A percentile compares a stretch with the other conserved stretches of the same genome.
phyloP scores from a whole-genome alignment of 2,797 vertebrate genomes.

The Aeoliscus strigatus region DNA sequence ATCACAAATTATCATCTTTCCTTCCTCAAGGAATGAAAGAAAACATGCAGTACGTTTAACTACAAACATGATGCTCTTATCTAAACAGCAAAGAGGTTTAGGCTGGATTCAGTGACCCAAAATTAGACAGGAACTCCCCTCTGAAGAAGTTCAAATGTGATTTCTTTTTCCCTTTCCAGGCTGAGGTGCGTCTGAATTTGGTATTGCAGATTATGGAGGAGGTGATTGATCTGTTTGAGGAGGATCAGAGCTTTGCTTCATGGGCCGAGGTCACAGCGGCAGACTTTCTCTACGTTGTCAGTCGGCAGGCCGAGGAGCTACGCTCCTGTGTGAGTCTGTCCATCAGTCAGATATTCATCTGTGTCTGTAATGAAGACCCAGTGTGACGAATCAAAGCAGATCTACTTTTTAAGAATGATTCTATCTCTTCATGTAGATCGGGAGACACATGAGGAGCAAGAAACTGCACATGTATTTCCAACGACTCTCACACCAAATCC shows the following conservation, averaged over 20 bases:
- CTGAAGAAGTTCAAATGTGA: too few relatives aligned
- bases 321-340: constrained; percentile 53
- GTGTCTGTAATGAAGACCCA: too few relatives aligned
- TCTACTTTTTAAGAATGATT: too few relatives aligned
- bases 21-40: too few relatives aligned
- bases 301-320: constrained; percentile 41
- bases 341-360: too few relatives aligned
- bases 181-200: constrained; percentile 43
- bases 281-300: constrained; percentile 43
- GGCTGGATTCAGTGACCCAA: too few relatives aligned
- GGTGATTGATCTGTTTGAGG: constrained; percentile 36
- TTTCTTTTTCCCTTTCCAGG: constrained; percentile 27
- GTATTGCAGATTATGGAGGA: constrained; percentile 50
- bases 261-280: constrained; percentile 48
- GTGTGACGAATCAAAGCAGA: too few relatives aligned
- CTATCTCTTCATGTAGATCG: constrained; percentile 17
- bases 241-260: constrained; percentile 34
- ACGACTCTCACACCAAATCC: constrained; percentile 33
- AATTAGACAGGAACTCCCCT: too few relatives aligned
- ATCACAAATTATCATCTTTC: too few relatives aligned
- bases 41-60: too few relatives aligned
- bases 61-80: too few relatives aligned
- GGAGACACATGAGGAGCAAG: constrained; percentile 30
- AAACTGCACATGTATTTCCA: constrained; percentile 58
- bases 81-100: too few relatives aligned